Base-by-base conservation (phyloP, 2,113 vertebrate genomes). In the Lycaon pictus region DNA sequence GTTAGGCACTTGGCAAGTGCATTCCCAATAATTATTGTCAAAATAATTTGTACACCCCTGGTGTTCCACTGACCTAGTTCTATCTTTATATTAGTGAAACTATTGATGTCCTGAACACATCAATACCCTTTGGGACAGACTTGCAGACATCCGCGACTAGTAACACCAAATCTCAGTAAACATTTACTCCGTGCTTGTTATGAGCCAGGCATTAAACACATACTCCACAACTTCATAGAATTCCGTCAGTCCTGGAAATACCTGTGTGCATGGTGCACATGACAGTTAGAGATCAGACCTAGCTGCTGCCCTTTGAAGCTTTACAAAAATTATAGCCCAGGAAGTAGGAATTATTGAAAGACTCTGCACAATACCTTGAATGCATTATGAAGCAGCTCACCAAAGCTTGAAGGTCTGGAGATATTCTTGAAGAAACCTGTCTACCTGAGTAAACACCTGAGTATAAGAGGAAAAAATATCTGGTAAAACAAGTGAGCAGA, bases 251-350 rank as follows among this genome's bases (percentile, higher is more conserved):
- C 35, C 53, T 63, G 62, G 62, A 62, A 55, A n/a, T 58, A 79
- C 9, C 4, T 74, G 35, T 1, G 17, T 65, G 19, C 10, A 29
- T 1, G 5, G 2, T 3, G 17, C 4, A 22, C 19, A 56, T 7
- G 17, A 8, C 1, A 63, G n/a, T 29, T 16, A 69, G 25, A 29
- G 3, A 8, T 53, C 2, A 12, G 69, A 56, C 15, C 56, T 25
- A 60, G 19, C 6, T 23, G 32, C 11, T 32, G 32, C 7, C 25
- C 11, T 16, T 2, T 4, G 53, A 11, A 69, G 25, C 5, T 69
- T 25, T 37, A 60, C 37, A n/a, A 35, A 60, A 37, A 53, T 86
- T 35, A 20, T 3, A 23, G 16, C 20, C 5, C 23, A 48, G 37
- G 12, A 91, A 48, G 35, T 12, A 90, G 5, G 20, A 74, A n/a